Conservation (phyloP, 2,888 invertebrate species). For the Lissonota sp. region DNA sequence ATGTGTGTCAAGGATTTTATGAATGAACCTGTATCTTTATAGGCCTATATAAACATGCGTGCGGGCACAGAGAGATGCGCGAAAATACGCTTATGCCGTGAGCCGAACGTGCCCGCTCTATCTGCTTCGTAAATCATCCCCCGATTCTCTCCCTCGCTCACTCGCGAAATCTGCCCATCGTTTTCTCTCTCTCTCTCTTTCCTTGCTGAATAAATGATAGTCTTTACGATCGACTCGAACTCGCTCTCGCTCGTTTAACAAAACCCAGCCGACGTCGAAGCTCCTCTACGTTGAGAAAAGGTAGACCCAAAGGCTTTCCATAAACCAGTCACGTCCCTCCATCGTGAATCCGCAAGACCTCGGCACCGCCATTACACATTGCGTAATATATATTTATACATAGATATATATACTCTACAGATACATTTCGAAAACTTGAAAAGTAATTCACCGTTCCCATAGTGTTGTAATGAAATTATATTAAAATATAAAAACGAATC, state of each 20-base stretch:
- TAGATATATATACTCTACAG: conserved; percentile 6
- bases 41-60: conserved; percentile 30
- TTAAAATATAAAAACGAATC: not conserved
- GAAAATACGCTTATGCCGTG: conserved; percentile 62
- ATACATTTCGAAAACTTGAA: conserved; percentile 4
- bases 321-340: conserved; percentile 68
- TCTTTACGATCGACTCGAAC: conserved; percentile 65
- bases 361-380: conserved; percentile 34
- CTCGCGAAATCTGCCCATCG: conserved; percentile 55
- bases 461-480: conserved; percentile 1
- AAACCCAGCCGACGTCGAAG: conserved; percentile 39
- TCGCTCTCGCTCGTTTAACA: conserved; percentile 59
- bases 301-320: conserved; percentile 65
- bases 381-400: not conserved
- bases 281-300: conserved; percentile 42
- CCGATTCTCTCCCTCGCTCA: conserved; percentile 50
- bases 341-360: conserved; percentile 59
- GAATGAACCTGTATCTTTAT: conserved; percentile 53
- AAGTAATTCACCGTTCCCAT: conserved; percentile 15
- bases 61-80: conserved; percentile 42
- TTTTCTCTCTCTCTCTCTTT: not conserved
- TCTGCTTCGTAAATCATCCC: conserved; percentile 69
- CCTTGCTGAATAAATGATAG: conserved; percentile 70
- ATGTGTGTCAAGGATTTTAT: conserved; percentile 7
- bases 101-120: conserved; percentile 61